These are phyloP conservation scores for Mandrillus leucophaeus DNA, from an alignment of 2,113 vertebrate species.

Conservation along the genomic window DNA sequence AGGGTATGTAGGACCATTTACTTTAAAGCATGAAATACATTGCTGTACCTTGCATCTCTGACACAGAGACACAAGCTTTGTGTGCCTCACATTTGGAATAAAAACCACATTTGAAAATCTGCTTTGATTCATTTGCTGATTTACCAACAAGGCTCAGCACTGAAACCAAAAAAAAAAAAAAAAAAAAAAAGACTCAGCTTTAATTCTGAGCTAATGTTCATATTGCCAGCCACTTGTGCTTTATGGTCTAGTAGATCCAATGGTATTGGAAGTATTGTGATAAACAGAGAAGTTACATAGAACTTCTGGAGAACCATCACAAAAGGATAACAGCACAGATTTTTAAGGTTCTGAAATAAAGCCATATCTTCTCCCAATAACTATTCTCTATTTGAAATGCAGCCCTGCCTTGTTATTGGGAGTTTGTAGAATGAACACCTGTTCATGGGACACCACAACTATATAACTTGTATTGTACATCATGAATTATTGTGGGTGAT, in stretches of 20 bases:
- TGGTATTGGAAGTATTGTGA: not conserved
- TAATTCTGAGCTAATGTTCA: not conserved
- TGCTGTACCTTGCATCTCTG: not conserved
- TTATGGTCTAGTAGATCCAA: not conserved
- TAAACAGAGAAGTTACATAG: not conserved
- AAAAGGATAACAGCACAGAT: not conserved
- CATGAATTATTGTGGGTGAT: slow-evolving; percentile 45
- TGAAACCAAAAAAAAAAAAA: not conserved
- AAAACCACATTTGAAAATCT: not conserved
- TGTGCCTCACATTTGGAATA: not conserved
- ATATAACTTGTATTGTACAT: slow-evolving; percentile 18
- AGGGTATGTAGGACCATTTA: not conserved
- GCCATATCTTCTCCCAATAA: not conserved
- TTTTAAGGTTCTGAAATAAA: not conserved
- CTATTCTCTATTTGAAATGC: slow-evolving; percentile 28
- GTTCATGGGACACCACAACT: slow-evolving; percentile 42
- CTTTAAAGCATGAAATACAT: not conserved
- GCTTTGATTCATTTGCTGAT: not conserved
- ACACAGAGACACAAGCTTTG: not conserved
- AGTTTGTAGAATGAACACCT: slow-evolving; percentile 33
- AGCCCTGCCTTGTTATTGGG: not conserved
- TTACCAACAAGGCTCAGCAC: not conserved
- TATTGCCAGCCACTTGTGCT: not conserved
- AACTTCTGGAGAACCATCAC: not conserved
- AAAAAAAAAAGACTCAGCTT: not conserved